These are phyloP conservation scores for Anoncus sp. DNA, from an alignment of 2,888 invertebrate genomes.

Conservation along the genomic window DNA sequence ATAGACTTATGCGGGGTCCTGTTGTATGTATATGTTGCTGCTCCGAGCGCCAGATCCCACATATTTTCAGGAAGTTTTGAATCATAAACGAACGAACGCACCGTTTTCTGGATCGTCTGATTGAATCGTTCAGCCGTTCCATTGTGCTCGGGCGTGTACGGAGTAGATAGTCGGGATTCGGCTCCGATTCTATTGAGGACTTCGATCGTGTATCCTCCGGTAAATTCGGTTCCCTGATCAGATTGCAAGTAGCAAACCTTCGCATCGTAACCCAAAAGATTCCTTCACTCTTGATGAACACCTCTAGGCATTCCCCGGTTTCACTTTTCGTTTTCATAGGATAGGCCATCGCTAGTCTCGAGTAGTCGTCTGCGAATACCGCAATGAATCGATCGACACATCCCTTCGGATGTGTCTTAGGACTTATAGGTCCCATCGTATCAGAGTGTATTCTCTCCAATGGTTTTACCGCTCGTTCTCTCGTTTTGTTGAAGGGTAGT, in stretches of 20 bases:
- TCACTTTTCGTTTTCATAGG: constrained; percentile 61
- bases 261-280: constrained; percentile 65
- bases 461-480: constrained; percentile 49
- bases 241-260: constrained; percentile 70
- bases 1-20: constrained; percentile 63
- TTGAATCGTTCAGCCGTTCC: constrained; percentile 64
- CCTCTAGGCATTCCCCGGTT: constrained; percentile 58
- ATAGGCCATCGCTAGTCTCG: constrained; percentile 58
- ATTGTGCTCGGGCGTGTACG: constrained; percentile 61
- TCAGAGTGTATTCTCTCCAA: constrained; percentile 61
- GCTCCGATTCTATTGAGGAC: constrained; percentile 45
- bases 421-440: constrained; percentile 59
- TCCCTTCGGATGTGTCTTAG: constrained; percentile 53
- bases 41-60: constrained; percentile 63
- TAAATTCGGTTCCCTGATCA: constrained; percentile 65
- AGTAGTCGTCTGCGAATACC: constrained; percentile 64
- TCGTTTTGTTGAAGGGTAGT: constrained; percentile 61
- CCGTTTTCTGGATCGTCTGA: constrained; percentile 53
- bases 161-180: constrained; percentile 38
- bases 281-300: constrained; percentile 63
- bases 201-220: constrained; percentile 58
- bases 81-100: constrained; percentile 61
- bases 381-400: constrained; percentile 62
- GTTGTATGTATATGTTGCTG: constrained; percentile 64
- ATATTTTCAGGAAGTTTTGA: constrained; percentile 60